Percentiles rank a stretch among this genome's conserved stretches.
Evolutionary conservation across 2,797 vertebrate species (phyloP).

Genomic region (Rhabdophis nuchalis): DNA sequence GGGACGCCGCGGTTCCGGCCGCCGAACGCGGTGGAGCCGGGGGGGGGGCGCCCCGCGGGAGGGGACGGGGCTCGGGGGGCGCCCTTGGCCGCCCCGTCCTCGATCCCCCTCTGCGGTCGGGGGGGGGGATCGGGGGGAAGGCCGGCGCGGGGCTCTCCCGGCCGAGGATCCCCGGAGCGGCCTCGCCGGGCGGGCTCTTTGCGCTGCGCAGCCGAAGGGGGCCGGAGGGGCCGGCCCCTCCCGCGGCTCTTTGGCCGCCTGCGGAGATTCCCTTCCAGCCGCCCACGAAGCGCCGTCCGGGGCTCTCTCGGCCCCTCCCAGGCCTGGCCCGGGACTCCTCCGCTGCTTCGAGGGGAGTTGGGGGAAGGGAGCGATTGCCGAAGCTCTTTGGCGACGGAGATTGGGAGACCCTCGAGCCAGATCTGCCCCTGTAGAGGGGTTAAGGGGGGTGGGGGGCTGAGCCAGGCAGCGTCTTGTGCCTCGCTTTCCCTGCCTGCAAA

Average conservation of each 20-base stretch:
- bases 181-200: not conserved
- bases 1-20: not conserved
- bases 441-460: not conserved
- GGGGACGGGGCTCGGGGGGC: not conserved
- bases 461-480: not conserved
- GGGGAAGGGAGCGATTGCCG: not conserved
- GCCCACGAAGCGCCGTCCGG: not conserved
- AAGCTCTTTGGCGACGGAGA: not conserved
- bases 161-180: not conserved
- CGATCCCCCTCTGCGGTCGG: not conserved
- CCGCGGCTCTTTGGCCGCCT: not conserved
- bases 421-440: not conserved
- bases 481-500: not conserved
- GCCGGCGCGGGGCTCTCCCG: not conserved
- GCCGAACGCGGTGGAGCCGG: not conserved
- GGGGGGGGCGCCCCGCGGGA: not conserved
- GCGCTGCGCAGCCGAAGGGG: not conserved
- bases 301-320: not conserved
- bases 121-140: not conserved
- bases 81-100: not conserved
- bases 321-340: not conserved
- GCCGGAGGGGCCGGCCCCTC: not conserved
- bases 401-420: not conserved
- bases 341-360: fast-evolving
- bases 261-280: not conserved